A percentile compares a stretch with the other conserved stretches of the same genome.
phyloP scores from a whole-genome alignment of 2,797 vertebrate genomes.

The Spinus olivaceus region DNA sequence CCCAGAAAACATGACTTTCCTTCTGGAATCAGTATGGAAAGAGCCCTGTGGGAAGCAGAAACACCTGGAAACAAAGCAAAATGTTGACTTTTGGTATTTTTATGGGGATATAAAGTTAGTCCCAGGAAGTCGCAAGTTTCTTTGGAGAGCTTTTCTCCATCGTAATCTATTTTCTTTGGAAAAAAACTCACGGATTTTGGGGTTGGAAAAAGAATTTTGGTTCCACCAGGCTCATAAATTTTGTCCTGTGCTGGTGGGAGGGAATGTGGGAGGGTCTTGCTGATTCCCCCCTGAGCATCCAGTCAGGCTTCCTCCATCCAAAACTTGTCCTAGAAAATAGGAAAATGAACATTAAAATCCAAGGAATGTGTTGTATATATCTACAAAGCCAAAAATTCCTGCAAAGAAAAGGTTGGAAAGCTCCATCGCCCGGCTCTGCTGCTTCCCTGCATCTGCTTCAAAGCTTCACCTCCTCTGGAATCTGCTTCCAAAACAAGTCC shows the following conservation, averaged over 20 bases:
- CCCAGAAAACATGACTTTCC: background rate
- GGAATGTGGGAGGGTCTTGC: background rate
- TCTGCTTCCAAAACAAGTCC: background rate
- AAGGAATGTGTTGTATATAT: background rate
- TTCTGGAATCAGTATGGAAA: background rate
- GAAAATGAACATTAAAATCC: background rate
- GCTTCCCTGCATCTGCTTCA: background rate
- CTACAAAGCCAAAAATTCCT: background rate
- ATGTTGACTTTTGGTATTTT: background rate
- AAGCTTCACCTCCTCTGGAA: background rate
- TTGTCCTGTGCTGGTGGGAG: background rate
- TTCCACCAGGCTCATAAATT: constrained; percentile 6
- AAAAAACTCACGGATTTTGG: background rate
- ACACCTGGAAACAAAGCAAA: background rate
- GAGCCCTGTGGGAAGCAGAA: background rate
- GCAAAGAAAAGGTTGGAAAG: background rate
- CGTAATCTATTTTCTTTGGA: background rate
- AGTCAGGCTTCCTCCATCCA: background rate
- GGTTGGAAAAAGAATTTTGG: background rate
- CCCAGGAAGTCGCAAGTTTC: background rate
- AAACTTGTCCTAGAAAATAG: background rate
- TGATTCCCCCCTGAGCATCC: background rate
- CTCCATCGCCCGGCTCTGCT: background rate
- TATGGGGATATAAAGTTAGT: constrained; percentile 8
- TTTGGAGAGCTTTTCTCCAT: background rate